phyloP scores from a whole-genome alignment of 2,113 vertebrate species.

The Chascanopsetta lugubris region DNA sequence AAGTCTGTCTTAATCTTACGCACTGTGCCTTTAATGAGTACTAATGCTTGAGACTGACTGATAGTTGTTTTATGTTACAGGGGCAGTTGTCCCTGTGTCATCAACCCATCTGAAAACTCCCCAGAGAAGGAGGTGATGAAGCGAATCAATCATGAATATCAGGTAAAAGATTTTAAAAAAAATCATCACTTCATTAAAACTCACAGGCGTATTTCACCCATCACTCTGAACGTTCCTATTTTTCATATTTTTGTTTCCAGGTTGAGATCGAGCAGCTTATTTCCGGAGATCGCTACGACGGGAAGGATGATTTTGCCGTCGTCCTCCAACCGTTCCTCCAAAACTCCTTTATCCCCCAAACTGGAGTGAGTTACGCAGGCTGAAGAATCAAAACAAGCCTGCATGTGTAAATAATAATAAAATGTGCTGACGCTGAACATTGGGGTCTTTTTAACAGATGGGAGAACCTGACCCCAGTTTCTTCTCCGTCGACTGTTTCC shows the following conservation, averaged over 20 bases:
- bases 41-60: neutral
- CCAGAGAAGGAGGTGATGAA: slow-evolving; percentile 80
- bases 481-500: slow-evolving; percentile 90
- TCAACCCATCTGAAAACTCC: slow-evolving; percentile 77
- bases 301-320: slow-evolving; percentile 84
- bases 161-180: slow-evolving; percentile 77
- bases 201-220: neutral
- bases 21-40: no score
- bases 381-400: neutral
- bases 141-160: slow-evolving; percentile 85
- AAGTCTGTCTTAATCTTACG: no score
- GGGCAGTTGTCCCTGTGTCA: slow-evolving; percentile 84
- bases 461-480: slow-evolving; percentile 82
- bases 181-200: no score
- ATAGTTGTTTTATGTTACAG: slow-evolving; percentile 66
- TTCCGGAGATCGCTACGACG: slow-evolving; percentile 74
- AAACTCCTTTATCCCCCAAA: slow-evolving; percentile 80
- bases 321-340: slow-evolving; percentile 88
- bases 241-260: slow-evolving; percentile 27
- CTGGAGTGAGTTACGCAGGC: slow-evolving; percentile 76
- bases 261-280: slow-evolving; percentile 70
- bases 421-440: neutral
- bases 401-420: neutral
- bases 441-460: slow-evolving; percentile 66
- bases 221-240: neutral